Evolutionary conservation across 2,888 invertebrate genomes (phyloP).

Genomic region (Pheosia gnoma): DNA sequence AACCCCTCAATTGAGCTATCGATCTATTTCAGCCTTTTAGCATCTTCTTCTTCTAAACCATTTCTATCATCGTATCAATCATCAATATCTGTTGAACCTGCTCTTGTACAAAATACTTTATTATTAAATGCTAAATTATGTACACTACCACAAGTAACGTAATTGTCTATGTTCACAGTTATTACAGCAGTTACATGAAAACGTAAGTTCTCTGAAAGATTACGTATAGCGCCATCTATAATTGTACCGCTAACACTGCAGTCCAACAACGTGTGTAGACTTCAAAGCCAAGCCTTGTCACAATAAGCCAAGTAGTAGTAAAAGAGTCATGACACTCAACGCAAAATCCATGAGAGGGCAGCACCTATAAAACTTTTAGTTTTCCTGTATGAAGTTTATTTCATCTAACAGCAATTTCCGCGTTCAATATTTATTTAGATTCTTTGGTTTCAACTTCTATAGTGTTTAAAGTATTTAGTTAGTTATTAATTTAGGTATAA

Average conservation of each 20-base stretch:
- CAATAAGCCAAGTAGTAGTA: neutral
- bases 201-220: neutral
- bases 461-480: too few relatives aligned
- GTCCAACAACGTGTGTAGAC: neutral
- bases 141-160: too few relatives aligned
- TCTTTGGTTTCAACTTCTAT: neutral
- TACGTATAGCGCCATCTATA: conserved; percentile 1
- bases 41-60: neutral
- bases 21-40: neutral
- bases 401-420: neutral
- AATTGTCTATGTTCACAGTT: too few relatives aligned
- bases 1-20: neutral
- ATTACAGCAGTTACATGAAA: too few relatives aligned
- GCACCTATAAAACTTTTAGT: conserved; percentile 28
- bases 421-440: neutral
- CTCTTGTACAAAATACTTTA: neutral
- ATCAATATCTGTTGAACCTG: neutral
- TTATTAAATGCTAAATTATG: neutral
- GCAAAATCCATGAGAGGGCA: conserved; percentile 39
- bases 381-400: neutral
- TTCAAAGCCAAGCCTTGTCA: neutral
- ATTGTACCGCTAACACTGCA: neutral
- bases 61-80: neutral
- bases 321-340: neutral
- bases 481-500: too few relatives aligned